Conservation (phyloP, 2,113 vertebrate genomes). For the Paracanthobrama guichenoti region DNA sequence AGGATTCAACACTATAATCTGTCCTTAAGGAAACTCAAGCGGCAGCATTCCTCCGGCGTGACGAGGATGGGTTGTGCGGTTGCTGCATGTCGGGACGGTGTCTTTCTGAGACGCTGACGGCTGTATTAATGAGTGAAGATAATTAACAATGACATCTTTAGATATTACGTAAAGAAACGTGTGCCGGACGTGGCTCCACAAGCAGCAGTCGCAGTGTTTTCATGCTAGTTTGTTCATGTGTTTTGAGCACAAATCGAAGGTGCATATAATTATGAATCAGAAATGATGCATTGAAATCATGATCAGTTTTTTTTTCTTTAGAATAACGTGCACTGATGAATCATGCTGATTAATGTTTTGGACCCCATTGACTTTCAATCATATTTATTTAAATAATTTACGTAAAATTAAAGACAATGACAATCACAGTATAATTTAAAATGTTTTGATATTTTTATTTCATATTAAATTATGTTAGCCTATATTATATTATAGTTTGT, state of each 20-base stretch:
- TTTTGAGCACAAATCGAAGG: neutral
- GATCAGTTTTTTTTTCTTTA: no score
- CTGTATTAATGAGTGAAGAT: neutral
- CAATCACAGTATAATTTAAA: no score
- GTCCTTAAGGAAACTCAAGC: slow-evolving; percentile 27
- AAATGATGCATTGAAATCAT: no score
- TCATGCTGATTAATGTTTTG: no score
- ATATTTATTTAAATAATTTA: no score
- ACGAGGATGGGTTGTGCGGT: slow-evolving; percentile 28
- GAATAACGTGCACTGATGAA: no score
- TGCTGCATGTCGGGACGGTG: slow-evolving; percentile 26
- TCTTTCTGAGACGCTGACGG: neutral
- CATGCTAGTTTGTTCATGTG: neutral
- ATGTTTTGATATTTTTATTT: no score
- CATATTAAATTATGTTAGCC: no score
- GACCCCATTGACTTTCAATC: no score
- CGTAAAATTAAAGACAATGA: no score
- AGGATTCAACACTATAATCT: slow-evolving; percentile 64
- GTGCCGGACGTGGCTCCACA: neutral
- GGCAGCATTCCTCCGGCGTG: slow-evolving; percentile 26
- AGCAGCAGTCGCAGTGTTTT: neutral
- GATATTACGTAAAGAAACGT: neutral
- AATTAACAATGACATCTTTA: neutral
- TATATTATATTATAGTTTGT: no score
- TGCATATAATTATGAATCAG: neutral